phyloP scores from a whole-genome alignment of 1,140 invertebrate genomes.

The Bicyclus anynana region DNA sequence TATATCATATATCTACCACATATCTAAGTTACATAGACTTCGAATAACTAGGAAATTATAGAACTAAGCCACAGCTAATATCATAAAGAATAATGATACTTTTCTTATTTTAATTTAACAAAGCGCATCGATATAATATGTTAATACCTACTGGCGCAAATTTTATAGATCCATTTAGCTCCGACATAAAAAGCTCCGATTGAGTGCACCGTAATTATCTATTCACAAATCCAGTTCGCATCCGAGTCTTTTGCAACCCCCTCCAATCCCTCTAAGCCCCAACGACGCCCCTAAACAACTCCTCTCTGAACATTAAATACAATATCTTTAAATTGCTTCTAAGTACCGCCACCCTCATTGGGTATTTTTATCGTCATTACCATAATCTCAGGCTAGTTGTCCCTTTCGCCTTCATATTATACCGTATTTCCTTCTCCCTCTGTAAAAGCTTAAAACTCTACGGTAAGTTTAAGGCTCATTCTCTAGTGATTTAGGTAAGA shows the following conservation, averaged over 20 bases:
- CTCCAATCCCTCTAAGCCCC: conserved; percentile 41
- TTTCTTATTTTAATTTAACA: too few relatives aligned
- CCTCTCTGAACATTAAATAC: conserved; percentile 68
- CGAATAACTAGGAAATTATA: too few relatives aligned
- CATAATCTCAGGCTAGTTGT: conserved; percentile 55
- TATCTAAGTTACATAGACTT: too few relatives aligned
- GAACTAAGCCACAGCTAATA: too few relatives aligned
- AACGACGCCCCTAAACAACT: conserved; percentile 48
- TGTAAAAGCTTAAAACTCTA: conserved; percentile 43
- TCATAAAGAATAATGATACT: too few relatives aligned
- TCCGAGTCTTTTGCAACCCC: conserved; percentile 41
- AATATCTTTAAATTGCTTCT: conserved; percentile 74
- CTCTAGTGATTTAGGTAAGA: conserved; percentile 58
- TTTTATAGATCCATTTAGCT: conserved; percentile 2
- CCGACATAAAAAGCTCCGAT: conserved; percentile 34
- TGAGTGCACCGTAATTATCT: conserved; percentile 65
- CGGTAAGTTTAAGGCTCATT: conserved; percentile 60
- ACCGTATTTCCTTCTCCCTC: conserved; percentile 35
- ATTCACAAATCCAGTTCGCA: conserved; percentile 59
- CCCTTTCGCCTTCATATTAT: conserved; percentile 36
- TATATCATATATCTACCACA: too few relatives aligned
- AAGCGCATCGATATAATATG: background rate
- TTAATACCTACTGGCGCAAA: background rate
- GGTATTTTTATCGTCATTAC: conserved; percentile 70
- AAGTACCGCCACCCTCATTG: conserved; percentile 67